phyloP scores from a whole-genome alignment of 2,888 invertebrate species.

The Morpho deidamia region DNA sequence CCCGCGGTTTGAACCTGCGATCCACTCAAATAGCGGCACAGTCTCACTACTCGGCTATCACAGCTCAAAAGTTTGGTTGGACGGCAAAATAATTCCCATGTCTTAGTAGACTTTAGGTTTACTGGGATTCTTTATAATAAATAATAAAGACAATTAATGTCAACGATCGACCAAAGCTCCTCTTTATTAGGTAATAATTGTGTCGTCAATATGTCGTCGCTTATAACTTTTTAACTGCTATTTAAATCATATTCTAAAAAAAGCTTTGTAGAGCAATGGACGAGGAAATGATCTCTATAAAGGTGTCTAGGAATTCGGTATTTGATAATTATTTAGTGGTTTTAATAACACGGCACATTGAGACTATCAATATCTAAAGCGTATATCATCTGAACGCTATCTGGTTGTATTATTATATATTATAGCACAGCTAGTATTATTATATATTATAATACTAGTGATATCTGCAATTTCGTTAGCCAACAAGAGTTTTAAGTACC shows the following conservation, averaged over 20 bases:
- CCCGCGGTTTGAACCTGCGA: no score
- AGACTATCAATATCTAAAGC: no score
- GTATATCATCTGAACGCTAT: no score
- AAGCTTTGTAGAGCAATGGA: slow-evolving; percentile 25
- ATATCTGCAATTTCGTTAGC: no score
- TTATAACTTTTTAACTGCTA: slow-evolving; percentile 55
- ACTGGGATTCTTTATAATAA: slow-evolving; percentile 21
- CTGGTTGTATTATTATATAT: no score
- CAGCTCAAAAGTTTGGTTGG: no score
- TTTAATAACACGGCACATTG: no score
- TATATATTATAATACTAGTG: no score
- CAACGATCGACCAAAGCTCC: slow-evolving; percentile 39
- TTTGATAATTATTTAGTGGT: background rate
- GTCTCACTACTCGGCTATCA: no score
- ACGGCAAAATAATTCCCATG: background rate
- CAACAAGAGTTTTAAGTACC: no score
- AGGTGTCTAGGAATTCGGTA: background rate
- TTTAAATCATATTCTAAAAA: slow-evolving; percentile 62
- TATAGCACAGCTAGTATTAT: no score
- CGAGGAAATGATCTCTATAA: background rate
- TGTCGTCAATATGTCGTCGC: slow-evolving; percentile 44
- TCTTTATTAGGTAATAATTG: slow-evolving; percentile 58
- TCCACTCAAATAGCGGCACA: no score
- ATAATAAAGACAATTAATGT: slow-evolving; percentile 37
- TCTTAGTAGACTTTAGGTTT: background rate